Conservation (phyloP, 2,797 vertebrate species). For the Gymnothorax javanicus region DNA sequence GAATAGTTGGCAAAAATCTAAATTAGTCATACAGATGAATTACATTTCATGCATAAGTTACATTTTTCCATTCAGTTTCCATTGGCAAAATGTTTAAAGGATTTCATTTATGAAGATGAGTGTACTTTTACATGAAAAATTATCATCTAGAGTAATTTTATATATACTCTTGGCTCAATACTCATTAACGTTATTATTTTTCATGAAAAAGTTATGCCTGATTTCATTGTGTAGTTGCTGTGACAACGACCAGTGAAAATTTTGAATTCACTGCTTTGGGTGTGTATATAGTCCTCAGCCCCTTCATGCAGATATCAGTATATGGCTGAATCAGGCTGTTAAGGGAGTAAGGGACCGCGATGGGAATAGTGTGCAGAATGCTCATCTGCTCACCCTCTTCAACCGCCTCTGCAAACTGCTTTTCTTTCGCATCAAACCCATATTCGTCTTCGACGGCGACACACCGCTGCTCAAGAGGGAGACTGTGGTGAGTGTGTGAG, state of each 20-base stretch:
- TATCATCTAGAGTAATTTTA: background rate
- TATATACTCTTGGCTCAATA: background rate
- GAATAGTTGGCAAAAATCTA: background rate
- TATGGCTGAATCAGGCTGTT: constrained; percentile 97
- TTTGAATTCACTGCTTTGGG: background rate
- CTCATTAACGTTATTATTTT: background rate
- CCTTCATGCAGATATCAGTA: constrained; percentile 86
- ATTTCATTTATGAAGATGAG: background rate
- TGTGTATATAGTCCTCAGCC: constrained; percentile 28
- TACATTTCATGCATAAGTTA: no score
- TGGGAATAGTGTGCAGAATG: constrained; percentile 83
- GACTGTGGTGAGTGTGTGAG: constrained; percentile 79
- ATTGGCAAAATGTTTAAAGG: background rate
- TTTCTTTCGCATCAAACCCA: constrained; percentile 90
- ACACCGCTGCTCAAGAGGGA: constrained; percentile 92
- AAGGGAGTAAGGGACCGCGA: constrained; percentile 89
- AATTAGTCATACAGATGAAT: no score
- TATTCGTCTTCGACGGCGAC: constrained; percentile 97
- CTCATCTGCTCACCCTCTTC: constrained; percentile 94
- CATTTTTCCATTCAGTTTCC: background rate
- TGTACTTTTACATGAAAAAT: background rate
- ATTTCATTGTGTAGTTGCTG: background rate
- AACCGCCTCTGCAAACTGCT: constrained; percentile 93
- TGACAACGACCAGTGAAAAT: background rate
- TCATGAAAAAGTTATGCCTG: background rate